Base-by-base conservation (phyloP, 2,113 vertebrate genomes). In the Alethe castanea region DNA sequence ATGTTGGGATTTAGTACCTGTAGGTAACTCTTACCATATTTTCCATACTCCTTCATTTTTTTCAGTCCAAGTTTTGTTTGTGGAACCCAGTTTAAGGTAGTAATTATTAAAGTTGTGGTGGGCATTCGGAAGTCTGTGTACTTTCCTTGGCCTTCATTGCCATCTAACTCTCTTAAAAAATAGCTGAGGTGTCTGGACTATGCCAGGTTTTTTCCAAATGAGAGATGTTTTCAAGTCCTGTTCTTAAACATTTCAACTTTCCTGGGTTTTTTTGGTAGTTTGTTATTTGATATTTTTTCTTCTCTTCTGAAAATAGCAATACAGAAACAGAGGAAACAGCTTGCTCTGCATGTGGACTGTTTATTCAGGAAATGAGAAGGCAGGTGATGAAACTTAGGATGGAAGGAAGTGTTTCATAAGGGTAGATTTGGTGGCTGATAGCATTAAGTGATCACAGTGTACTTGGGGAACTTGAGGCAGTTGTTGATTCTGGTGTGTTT, bases 381-480 rank as follows among this genome's bases (percentile, higher is more conserved):
- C 84, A 93, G 74, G 62, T 95, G 91, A 70, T 95, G 94, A 95
- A 95, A 95, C 29, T 76, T 2, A 1, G 17, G 12, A 42, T 81
- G 89, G 73, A 92, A 92, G 89, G 93, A 95, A 94, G 50, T 36
- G 33, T 92, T 96, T 95, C 71, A 19, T 67, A 81, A 78, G 73
- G 25, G 57, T 85, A 38, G 59, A 38, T 87, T 48, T 92, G 62
- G 23, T 85, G 48, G 5, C 45, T 61, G 81, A 42, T 74, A 53
- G 62, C 23, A 38, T 45, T 36, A 42, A 56, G 47, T 72, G 50
- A 36, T 78, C 38, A 33, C 35, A 56, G 14, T 64, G 11, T 76
- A 14, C 17, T 14, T 6, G 3, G 36, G 33, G 20, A 38, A 36
- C 17, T 11, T 25, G 57, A 59, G 33, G 31, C 28, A 71, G 25